Evolutionary conservation across 2,113 vertebrate genomes (phyloP).

Genomic region (Paradisaea rubra): DNA sequence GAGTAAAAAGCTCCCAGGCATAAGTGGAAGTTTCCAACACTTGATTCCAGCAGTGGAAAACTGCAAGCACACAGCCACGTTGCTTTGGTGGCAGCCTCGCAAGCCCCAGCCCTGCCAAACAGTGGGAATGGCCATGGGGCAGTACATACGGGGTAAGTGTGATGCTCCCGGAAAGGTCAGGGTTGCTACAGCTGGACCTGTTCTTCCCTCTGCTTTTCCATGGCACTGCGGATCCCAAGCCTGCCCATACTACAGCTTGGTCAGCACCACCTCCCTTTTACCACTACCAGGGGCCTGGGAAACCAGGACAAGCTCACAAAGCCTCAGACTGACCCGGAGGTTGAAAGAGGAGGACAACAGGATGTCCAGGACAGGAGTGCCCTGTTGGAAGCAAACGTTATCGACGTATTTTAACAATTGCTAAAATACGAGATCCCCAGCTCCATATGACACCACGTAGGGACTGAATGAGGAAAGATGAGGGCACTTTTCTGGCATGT

Average conservation of each 20-base stretch:
- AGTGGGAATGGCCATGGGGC: fast-evolving
- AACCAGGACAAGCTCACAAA: not conserved
- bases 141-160: fast-evolving
- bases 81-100: not conserved
- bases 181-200: not conserved
- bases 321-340: not conserved
- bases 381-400: not conserved
- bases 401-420: not conserved
- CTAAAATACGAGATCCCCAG: not conserved
- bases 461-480: not conserved
- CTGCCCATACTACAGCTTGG: fast-evolving
- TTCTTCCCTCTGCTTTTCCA: fast-evolving
- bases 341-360: fast-evolving
- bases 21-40: not conserved
- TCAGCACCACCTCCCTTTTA: not conserved
- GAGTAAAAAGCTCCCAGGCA: not conserved
- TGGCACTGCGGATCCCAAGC: fast-evolving
- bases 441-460: fast-evolving
- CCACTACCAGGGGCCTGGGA: not conserved
- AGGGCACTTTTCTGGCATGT: not conserved
- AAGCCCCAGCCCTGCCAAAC: not conserved
- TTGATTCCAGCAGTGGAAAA: not conserved
- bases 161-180: not conserved
- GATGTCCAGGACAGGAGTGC: not conserved
- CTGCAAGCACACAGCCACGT: fast-evolving